phyloP scores from a whole-genome alignment of 2,797 vertebrate species.

The Sciurus carolinensis region DNA sequence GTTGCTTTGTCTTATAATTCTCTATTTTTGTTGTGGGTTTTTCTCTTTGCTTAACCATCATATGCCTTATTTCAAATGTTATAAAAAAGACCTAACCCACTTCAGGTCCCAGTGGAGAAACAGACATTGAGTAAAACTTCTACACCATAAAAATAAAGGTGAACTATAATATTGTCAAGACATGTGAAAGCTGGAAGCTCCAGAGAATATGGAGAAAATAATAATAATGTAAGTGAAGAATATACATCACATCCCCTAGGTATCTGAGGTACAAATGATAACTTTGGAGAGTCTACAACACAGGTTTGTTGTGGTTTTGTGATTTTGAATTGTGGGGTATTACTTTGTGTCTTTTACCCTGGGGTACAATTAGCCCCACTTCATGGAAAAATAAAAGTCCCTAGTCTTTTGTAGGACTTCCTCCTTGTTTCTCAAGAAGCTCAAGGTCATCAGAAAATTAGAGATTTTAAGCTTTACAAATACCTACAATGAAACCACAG shows the following conservation, averaged over 20 bases:
- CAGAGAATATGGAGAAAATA: constrained; percentile 72
- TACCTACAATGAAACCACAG: constrained; percentile 75
- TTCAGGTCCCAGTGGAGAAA: constrained; percentile 9
- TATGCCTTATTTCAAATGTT: constrained; percentile 42
- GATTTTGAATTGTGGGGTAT: constrained; percentile 79
- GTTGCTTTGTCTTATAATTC: not conserved
- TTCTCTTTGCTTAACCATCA: not conserved
- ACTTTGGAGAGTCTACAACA: constrained; percentile 70
- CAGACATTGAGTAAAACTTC: constrained; percentile 62
- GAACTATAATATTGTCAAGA: constrained; percentile 62
- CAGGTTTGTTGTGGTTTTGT: constrained; percentile 69
- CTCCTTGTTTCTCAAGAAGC: constrained; percentile 60
- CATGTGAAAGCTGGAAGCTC: constrained; percentile 63
- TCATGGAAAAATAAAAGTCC: constrained; percentile 57
- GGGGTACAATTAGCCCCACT: constrained; percentile 79
- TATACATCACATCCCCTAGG: constrained; percentile 56
- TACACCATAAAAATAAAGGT: constrained; percentile 64
- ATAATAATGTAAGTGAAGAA: constrained; percentile 79
- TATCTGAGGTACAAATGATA: constrained; percentile 73
- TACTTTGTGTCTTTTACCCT: constrained; percentile 66
- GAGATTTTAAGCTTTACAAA: constrained; percentile 81
- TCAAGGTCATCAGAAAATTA: constrained; percentile 85
- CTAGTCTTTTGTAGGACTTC: constrained; percentile 56
- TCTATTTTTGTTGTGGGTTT: not conserved
- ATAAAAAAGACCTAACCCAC: not conserved